These are phyloP conservation scores for Esox niger DNA, from an alignment of 2,113 vertebrate species.

Conservation along the genomic window DNA sequence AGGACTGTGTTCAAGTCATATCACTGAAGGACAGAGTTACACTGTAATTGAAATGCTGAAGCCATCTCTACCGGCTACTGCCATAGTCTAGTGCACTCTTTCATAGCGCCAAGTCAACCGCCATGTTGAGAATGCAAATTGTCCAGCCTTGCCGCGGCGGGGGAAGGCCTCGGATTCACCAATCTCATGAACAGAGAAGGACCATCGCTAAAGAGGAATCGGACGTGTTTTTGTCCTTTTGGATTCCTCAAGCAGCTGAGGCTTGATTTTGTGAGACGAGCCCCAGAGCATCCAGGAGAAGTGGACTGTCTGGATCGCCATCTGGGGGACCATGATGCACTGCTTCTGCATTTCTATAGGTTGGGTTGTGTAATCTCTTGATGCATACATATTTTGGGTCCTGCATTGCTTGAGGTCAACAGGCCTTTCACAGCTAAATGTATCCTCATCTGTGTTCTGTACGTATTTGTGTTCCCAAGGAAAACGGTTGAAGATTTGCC, in stretches of 20 bases:
- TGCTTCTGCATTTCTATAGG: background rate
- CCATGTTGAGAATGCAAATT: no score
- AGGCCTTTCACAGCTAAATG: background rate
- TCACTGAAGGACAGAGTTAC: no score
- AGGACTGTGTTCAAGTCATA: no score
- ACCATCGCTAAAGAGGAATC: conserved; percentile 58
- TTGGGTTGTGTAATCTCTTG: background rate
- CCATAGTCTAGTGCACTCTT: no score
- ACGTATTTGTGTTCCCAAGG: no score
- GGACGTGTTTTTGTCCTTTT: conserved; percentile 57
- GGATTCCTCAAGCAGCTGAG: conserved; percentile 62
- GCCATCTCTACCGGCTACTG: no score
- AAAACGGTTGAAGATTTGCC: no score
- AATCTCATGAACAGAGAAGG: conserved; percentile 64
- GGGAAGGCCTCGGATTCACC: no score
- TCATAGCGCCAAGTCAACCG: no score
- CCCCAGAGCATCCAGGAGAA: conserved; percentile 53
- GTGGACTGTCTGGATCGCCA: conserved; percentile 45
- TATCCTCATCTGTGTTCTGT: no score
- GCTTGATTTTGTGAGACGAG: conserved; percentile 57
- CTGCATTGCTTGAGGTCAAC: conserved; percentile 3
- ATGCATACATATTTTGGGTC: background rate
- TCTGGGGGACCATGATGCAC: conserved; percentile 40
- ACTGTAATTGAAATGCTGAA: no score
- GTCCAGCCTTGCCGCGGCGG: no score